Evolutionary conservation across 2,888 invertebrate genomes (phyloP), one percentile per base, ranked within the genome.

Genomic region (Empis livida): DNA sequence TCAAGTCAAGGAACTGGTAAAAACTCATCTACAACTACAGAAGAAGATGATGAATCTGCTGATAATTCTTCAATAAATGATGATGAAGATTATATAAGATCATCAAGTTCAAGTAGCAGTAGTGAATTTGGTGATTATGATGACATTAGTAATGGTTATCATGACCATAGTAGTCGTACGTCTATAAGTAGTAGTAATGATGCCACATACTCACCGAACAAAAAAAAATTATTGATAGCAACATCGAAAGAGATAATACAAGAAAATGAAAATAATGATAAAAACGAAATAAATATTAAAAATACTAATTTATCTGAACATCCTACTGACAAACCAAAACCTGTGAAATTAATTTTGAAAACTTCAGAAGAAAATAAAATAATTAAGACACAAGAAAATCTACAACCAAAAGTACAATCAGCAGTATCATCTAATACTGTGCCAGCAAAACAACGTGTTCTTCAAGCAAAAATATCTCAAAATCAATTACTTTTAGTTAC

Each of bases 21-120:
- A 35, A 13, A 35, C 3, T 35, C 13, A 8, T 13, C 35, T n/a
- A 35, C 5, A 4, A n/a, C 5, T 13, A 35, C n/a, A n/a, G n/a
- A 8, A 13, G 49, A 48, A 2, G 51, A 52, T 13, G 51, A 54
- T 5, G 45, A 49, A n/a, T 54, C 51, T 9, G 51, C 46, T 20
- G 50, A 49, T 45, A 30, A 31, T 42, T 43, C 46, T 10, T 44
- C 13, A 35, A 48, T 47, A 42, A 23, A 46, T 15, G 53, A 51
- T 11, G 45, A 43, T n/a, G 39, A 39, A 15, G 51, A 49, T 39
- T 13, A 49, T 3, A 10, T 44, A 11, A 54, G 45, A 35, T 43
- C 49, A 14, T 44, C 44, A 23, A 27, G 6, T 4, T 6, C 23
- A 8, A 27, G 9, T 27, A 27, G 35, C n/a, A n/a, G 4, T 35